A percentile compares a stretch with the other conserved stretches of the same genome.
phyloP scores from a whole-genome alignment of 2,888 invertebrate genomes.

The Platycnemis pennipes region DNA sequence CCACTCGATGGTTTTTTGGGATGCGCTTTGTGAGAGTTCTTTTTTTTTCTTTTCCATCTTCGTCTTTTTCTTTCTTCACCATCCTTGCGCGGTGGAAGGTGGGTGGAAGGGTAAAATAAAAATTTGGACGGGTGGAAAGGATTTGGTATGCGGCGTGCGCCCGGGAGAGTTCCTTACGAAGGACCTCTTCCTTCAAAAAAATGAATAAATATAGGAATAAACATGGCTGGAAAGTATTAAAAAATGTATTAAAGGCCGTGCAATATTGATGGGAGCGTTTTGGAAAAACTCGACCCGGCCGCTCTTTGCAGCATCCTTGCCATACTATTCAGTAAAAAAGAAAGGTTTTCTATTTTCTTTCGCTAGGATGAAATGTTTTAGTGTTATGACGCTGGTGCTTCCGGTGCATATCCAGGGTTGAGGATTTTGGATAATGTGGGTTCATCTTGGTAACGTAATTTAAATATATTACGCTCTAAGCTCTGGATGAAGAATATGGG shows the following conservation, averaged over 20 bases:
- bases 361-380: not conserved
- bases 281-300: too few species aligned
- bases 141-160: not conserved
- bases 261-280: too few species aligned
- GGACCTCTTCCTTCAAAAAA: not conserved
- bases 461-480: too few species aligned
- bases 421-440: not conserved
- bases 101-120: not conserved
- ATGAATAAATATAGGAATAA: not conserved
- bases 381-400: not conserved
- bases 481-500: too few species aligned
- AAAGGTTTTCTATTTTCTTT: too few species aligned
- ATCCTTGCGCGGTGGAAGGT: not conserved
- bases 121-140: not conserved
- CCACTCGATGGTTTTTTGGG: not conserved
- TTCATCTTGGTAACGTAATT: not conserved
- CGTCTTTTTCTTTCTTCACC: not conserved
- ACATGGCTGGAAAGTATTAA: too few species aligned
- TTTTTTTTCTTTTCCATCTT: not conserved
- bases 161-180: not conserved
- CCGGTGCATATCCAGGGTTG: not conserved
- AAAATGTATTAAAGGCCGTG: too few species aligned
- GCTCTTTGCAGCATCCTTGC: too few species aligned
- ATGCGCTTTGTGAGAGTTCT: not conserved
- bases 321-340: too few species aligned